phyloP scores from a whole-genome alignment of 2,888 invertebrate species.

The Melipona beecheii region DNA sequence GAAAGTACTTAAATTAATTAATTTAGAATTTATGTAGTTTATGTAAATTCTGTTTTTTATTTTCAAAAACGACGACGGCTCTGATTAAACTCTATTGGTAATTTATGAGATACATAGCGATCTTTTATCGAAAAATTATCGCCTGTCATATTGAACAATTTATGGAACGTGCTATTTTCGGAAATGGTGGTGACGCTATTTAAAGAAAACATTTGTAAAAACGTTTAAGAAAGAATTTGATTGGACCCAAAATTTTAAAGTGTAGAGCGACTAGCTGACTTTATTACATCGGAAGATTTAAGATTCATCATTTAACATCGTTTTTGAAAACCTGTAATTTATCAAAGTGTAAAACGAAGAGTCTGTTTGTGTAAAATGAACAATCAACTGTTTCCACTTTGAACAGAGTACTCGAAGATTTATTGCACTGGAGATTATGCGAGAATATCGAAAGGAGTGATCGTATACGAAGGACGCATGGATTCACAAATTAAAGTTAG shows the following conservation, averaged over 20 bases:
- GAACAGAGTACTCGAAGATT: conserved; percentile 88
- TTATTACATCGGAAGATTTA: background rate
- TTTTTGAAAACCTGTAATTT: too few relatives aligned
- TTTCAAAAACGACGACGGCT: too few relatives aligned
- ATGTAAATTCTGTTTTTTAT: background rate
- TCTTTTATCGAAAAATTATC: background rate
- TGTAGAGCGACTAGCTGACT: background rate
- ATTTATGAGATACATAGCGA: too few relatives aligned
- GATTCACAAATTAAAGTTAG: conserved; percentile 95
- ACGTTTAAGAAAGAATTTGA: too few relatives aligned
- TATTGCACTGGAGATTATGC: conserved; percentile 95
- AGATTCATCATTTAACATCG: background rate
- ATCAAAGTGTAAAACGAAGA: background rate
- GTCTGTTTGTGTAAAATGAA: background rate
- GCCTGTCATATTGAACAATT: background rate
- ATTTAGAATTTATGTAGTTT: too few relatives aligned
- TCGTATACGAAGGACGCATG: conserved; percentile 92
- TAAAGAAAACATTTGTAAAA: too few relatives aligned
- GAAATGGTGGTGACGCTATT: too few relatives aligned
- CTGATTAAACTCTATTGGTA: background rate
- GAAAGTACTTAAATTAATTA: background rate
- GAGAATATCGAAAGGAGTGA: conserved; percentile 88
- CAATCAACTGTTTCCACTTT: background rate
- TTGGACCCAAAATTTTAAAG: too few relatives aligned
- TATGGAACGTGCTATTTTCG: too few relatives aligned